These are phyloP conservation scores for Dendrocopos noguchii DNA, from an alignment of 2,113 vertebrate genomes.

Conservation along the genomic window DNA sequence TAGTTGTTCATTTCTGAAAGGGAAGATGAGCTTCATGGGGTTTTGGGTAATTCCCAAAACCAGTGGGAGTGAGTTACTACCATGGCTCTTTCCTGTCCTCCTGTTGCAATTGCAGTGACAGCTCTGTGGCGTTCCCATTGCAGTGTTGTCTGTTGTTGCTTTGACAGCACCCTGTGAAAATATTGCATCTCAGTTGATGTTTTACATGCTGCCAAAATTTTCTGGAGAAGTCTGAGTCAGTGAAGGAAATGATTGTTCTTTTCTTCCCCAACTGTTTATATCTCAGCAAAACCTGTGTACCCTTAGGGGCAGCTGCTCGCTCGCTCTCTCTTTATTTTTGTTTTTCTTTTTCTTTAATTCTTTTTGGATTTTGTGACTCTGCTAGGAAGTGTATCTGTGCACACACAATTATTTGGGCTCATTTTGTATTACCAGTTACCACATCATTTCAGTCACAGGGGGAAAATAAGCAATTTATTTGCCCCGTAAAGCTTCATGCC, in stretches of 20 bases:
- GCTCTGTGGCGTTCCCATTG: not conserved
- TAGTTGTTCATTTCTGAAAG: not conserved
- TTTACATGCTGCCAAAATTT: slow-evolving; percentile 22
- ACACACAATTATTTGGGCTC: not conserved
- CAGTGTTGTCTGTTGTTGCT: not conserved
- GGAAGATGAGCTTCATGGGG: not conserved
- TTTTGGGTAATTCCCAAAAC: slow-evolving; percentile 11
- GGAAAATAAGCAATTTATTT: not conserved
- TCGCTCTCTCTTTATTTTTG: not conserved
- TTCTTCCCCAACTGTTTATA: not conserved
- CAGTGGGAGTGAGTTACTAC: not conserved
- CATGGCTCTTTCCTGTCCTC: slow-evolving; percentile 12
- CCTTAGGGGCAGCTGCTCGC: not conserved
- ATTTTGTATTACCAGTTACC: not conserved
- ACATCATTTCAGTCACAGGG: not conserved
- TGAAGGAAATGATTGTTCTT: not conserved
- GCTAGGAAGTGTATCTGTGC: not conserved
- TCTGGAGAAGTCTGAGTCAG: not conserved
- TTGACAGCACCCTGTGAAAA: slow-evolving; percentile 33
- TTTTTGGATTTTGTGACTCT: not conserved
- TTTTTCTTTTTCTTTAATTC: not conserved
- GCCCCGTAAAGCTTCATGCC: not conserved
- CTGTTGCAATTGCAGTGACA: not conserved
- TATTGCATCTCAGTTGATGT: not conserved
- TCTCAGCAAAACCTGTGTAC: not conserved